phyloP scores from a whole-genome alignment of 2,797 vertebrate genomes.

The Pipistrellus pipistrellus region DNA sequence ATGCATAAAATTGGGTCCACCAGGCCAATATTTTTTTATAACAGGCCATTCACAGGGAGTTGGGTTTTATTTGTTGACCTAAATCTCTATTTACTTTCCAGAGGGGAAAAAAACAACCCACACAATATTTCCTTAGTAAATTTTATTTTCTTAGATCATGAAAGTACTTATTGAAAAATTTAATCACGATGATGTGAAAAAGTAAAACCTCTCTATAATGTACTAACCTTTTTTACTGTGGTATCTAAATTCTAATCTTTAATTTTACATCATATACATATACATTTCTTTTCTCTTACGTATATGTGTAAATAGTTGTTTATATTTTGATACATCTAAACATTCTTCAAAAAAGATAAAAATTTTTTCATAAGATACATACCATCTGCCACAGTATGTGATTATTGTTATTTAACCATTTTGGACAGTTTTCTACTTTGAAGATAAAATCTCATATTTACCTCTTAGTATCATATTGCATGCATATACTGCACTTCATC shows the following conservation, averaged over 20 bases:
- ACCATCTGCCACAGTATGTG: neutral
- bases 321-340: neutral
- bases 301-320: neutral
- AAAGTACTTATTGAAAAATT: conserved; percentile 37
- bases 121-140: neutral
- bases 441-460: neutral
- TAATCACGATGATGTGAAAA: conserved; percentile 3
- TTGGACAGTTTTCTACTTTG: neutral
- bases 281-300: neutral
- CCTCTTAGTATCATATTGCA: neutral
- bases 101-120: neutral
- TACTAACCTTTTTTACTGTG: neutral
- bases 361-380: neutral
- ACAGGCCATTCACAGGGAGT: neutral
- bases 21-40: conserved; percentile 56
- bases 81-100: conserved; percentile 45
- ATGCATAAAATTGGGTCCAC: neutral
- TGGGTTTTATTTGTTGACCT: conserved; percentile 56
- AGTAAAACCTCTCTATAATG: neutral
- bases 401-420: conserved; percentile 20
- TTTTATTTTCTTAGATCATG: conserved; percentile 20
- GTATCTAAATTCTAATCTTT: neutral
- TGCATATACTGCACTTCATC: neutral
- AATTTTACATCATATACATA: neutral
- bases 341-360: conserved; percentile 25